Conservation (phyloP, 2,113 vertebrate genomes). For the Neotoma lepida region DNA sequence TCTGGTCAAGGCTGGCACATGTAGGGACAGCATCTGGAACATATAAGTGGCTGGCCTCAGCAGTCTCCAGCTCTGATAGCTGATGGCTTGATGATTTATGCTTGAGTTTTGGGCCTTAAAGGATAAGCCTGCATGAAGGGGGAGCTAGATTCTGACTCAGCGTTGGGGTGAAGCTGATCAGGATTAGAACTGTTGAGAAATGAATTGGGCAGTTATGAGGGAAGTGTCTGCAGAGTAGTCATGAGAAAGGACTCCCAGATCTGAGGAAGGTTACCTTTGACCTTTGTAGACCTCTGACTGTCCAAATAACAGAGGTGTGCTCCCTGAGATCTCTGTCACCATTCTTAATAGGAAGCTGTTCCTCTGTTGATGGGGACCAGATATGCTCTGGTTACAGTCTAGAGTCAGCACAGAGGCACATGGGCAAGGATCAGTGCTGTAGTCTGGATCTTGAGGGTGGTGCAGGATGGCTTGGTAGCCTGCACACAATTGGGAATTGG, state of each 20-base stretch:
- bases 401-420: too few species aligned
- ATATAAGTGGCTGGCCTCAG: slow-evolving; percentile 32
- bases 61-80: slow-evolving; percentile 64
- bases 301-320: neutral
- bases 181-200: slow-evolving; percentile 62
- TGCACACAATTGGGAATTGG: neutral
- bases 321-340: neutral
- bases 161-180: slow-evolving; percentile 52
- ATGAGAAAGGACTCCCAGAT: neutral
- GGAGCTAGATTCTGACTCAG: slow-evolving; percentile 65
- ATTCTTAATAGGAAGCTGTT: neutral
- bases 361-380: neutral
- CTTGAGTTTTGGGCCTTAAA: neutral
- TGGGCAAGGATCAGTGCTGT: neutral
- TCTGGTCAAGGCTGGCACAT: neutral
- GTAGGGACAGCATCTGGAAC: neutral
- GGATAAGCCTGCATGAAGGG: slow-evolving; percentile 67
- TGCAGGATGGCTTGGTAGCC: neutral
- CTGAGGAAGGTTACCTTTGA: neutral
- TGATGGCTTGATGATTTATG: slow-evolving; percentile 67
- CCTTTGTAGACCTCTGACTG: neutral
- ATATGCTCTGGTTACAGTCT: neutral
- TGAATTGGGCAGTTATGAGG: neutral
- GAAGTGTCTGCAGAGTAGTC: neutral
- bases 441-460: neutral